Conservation (phyloP, 2,888 invertebrate genomes). For the Drosophila macrothrix region DNA sequence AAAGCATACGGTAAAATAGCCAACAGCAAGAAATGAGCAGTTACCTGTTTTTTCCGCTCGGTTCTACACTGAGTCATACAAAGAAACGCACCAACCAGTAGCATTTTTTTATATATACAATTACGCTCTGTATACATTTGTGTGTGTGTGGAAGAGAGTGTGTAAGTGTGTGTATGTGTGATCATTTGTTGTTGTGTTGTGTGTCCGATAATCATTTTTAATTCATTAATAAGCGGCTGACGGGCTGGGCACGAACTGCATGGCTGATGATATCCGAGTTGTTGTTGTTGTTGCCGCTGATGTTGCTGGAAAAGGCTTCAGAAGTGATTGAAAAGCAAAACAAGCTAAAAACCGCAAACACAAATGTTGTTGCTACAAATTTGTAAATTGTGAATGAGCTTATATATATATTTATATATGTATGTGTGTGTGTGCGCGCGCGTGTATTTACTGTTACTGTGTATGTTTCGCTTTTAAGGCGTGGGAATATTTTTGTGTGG, state of each 20-base stretch:
- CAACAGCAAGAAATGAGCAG: slow-evolving; percentile 29
- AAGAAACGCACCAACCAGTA: slow-evolving; percentile 54
- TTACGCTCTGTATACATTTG: slow-evolving; percentile 57
- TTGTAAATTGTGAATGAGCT: slow-evolving; percentile 64
- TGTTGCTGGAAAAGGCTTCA: slow-evolving; percentile 31
- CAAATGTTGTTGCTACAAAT: slow-evolving; percentile 26
- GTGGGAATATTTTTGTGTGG: slow-evolving; percentile 67
- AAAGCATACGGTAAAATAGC: slow-evolving; percentile 42
- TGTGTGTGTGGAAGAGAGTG: slow-evolving; percentile 21
- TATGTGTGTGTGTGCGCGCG: slow-evolving; percentile 6
- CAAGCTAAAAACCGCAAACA: slow-evolving; percentile 61
- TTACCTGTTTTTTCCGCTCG: slow-evolving; percentile 46
- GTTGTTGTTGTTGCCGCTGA: slow-evolving; percentile 5
- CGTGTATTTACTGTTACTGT: slow-evolving; percentile 27
- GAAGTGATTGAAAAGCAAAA: slow-evolving; percentile 69
- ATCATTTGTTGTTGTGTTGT: slow-evolving; percentile 58
- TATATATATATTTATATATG: not conserved
- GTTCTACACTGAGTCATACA: slow-evolving; percentile 67
- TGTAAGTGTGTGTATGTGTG: slow-evolving; percentile 27
- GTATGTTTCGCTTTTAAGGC: slow-evolving; percentile 56
- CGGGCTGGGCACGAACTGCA: slow-evolving; percentile 46
- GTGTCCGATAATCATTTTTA: slow-evolving; percentile 70
- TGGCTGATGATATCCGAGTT: slow-evolving; percentile 48
- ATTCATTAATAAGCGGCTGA: slow-evolving; percentile 73
- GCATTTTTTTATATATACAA: slow-evolving; percentile 60